Conservation (phyloP, 2,888 invertebrate species). For the Tortrix viridana region DNA sequence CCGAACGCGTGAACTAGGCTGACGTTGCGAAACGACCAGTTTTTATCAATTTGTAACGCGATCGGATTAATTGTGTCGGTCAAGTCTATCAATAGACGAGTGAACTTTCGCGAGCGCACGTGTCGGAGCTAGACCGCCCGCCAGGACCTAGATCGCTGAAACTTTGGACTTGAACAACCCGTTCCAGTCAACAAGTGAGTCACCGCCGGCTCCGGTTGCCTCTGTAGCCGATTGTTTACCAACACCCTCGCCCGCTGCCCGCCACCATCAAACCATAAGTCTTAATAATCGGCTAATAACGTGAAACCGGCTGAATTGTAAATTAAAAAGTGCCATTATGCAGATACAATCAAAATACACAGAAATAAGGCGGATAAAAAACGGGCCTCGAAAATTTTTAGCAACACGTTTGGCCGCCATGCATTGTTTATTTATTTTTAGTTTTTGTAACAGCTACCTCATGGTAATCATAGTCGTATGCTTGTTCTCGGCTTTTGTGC, state of each 20-base stretch:
- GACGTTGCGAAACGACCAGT: background rate
- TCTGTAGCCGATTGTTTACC: constrained; percentile 26
- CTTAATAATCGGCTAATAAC: too few species aligned
- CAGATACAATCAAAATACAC: too few species aligned
- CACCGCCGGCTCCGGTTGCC: constrained; percentile 3
- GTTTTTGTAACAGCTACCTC: too few species aligned
- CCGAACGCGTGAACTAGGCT: background rate
- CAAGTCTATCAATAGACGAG: constrained; percentile 18
- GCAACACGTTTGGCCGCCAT: too few species aligned
- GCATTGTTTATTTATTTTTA: too few species aligned
- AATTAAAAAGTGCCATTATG: too few species aligned
- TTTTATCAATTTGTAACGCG: constrained; percentile 6
- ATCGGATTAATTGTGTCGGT: constrained; percentile 10
- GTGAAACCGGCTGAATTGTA: too few species aligned
- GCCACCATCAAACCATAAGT: background rate
- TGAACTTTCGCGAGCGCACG: constrained; percentile 15
- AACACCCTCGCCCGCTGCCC: constrained; percentile 1
- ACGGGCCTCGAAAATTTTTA: too few species aligned
- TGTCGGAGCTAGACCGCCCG: too few species aligned
- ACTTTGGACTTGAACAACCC: background rate
- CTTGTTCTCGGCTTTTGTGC: too few species aligned
- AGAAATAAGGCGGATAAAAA: too few species aligned
- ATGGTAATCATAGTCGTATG: too few species aligned
- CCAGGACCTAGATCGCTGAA: background rate
- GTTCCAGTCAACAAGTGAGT: constrained; percentile 18